phyloP scores from a whole-genome alignment of 2,113 vertebrate genomes.

The Tachycineta bicolor region DNA sequence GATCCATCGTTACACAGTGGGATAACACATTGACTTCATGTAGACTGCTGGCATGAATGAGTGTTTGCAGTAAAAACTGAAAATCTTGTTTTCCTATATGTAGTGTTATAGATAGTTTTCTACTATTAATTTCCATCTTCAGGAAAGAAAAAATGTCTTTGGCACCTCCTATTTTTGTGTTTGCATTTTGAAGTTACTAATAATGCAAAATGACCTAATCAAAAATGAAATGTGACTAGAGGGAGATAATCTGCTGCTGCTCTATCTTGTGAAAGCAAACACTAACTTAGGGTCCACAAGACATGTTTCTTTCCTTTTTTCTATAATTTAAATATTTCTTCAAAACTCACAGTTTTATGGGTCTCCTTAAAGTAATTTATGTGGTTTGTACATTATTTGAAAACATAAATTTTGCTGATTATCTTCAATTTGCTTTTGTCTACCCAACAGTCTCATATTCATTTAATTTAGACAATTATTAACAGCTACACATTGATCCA shows the following conservation, averaged over 20 bases:
- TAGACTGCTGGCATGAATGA: not conserved
- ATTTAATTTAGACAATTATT: conserved; percentile 65
- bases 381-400: conserved; percentile 55
- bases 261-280: conserved; percentile 16
- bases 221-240: conserved; percentile 7
- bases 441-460: conserved; percentile 52
- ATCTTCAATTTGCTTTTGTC: conserved; percentile 47
- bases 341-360: not conserved
- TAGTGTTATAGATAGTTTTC: not conserved
- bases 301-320: not conserved
- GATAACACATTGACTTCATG: not conserved
- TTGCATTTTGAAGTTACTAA: conserved; percentile 27
- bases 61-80: not conserved
- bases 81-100: not conserved
- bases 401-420: conserved; percentile 65
- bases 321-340: not conserved
- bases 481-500: conserved; percentile 65
- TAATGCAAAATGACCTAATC: conserved; percentile 31
- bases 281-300: not conserved
- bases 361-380: conserved; percentile 50
- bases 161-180: not conserved
- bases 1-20: not conserved
- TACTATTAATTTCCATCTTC: not conserved
- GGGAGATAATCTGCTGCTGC: not conserved
- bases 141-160: not conserved